phyloP scores from a whole-genome alignment of 2,888 invertebrate species.

The Acleris sparsana region DNA sequence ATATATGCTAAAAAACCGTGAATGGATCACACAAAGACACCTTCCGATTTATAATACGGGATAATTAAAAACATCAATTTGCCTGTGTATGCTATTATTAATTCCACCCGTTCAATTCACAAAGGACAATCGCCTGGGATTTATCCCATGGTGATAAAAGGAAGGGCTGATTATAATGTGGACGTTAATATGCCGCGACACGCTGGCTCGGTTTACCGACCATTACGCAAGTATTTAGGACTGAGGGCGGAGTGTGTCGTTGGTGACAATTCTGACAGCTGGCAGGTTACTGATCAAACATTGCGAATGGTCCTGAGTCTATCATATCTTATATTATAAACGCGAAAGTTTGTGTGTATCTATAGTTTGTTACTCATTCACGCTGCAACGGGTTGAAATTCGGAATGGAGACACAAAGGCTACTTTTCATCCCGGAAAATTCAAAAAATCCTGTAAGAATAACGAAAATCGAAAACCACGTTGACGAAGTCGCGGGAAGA shows the following conservation, averaged over 20 bases:
- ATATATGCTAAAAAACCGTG: too few species aligned
- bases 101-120: constrained; percentile 7
- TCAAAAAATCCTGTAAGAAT: too few species aligned
- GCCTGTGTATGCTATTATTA: background rate
- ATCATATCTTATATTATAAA: too few species aligned
- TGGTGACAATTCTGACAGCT: background rate
- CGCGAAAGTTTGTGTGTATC: too few species aligned
- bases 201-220: constrained; percentile 10
- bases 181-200: constrained; percentile 28
- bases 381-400: too few species aligned
- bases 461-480: too few species aligned
- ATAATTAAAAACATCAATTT: background rate
- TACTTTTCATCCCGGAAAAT: too few species aligned
- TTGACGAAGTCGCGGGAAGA: too few species aligned
- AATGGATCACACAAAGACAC: background rate
- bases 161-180: constrained; percentile 27
- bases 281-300: background rate
- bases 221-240: constrained; percentile 16
- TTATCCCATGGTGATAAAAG: constrained; percentile 17
- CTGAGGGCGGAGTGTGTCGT: background rate
- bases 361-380: too few species aligned
- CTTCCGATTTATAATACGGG: too few species aligned
- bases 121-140: constrained; percentile 12
- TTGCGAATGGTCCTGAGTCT: too few species aligned
- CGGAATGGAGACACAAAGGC: too few species aligned